Conservation (phyloP, 2,888 invertebrate genomes). For the Pediacus dermestoides region DNA sequence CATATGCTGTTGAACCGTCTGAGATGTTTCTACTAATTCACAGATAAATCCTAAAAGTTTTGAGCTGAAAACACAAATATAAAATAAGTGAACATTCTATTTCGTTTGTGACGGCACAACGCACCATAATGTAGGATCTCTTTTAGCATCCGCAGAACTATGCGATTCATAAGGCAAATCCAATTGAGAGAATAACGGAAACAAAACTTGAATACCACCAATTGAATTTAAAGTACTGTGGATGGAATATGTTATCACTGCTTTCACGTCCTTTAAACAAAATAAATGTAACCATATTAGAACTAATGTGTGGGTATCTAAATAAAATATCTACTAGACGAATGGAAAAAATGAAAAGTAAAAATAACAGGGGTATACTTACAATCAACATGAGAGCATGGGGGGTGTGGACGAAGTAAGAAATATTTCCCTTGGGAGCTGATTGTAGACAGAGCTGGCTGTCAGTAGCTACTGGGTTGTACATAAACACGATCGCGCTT, state of each 20-base stretch:
- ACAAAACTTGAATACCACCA: constrained; percentile 96
- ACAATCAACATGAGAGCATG: constrained; percentile 99
- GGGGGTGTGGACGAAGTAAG: constrained; percentile 98
- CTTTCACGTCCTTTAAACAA: constrained; percentile 87
- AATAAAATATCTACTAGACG: too few relatives aligned
- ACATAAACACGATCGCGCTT: constrained; percentile 97
- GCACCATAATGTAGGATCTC: constrained; percentile 87
- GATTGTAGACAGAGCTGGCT: constrained; percentile 98
- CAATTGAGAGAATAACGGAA: constrained; percentile 96
- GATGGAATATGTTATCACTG: constrained; percentile 98
- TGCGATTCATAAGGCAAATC: constrained; percentile 86
- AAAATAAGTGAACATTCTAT: too few relatives aligned
- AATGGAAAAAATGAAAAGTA: too few relatives aligned
- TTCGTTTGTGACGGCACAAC: constrained; percentile 32
- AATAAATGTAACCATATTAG: constrained; percentile 1
- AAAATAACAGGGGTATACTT: constrained; percentile 39
- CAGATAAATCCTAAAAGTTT: constrained; percentile 96
- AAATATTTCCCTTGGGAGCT: constrained; percentile 94
- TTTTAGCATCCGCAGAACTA: constrained; percentile 74
- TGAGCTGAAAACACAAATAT: constrained; percentile 62
- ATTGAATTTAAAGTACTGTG: constrained; percentile 98
- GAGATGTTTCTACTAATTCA: constrained; percentile 93
- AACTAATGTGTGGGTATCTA: too few relatives aligned
- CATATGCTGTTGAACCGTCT: constrained; percentile 98
- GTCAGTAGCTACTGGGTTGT: constrained; percentile 99